These are phyloP conservation scores for Brachypterus glaber DNA, from an alignment of 2,888 invertebrate genomes.

Conservation along the genomic window DNA sequence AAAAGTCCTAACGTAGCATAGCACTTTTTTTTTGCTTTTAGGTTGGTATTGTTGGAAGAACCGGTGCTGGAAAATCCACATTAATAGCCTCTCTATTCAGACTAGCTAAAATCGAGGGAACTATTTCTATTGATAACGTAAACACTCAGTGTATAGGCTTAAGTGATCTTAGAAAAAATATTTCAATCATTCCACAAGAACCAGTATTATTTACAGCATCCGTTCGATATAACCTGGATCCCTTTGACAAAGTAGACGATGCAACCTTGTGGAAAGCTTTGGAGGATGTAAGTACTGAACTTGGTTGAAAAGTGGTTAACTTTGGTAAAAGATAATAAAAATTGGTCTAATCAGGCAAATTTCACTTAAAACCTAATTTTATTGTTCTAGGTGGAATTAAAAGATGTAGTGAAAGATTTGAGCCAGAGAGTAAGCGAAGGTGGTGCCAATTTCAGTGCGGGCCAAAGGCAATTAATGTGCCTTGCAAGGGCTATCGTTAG, in stretches of 20 bases:
- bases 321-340: constrained; percentile 1
- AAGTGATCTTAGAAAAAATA: constrained; percentile 64
- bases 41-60: constrained; percentile 78
- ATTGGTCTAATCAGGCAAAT: too few species aligned
- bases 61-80: constrained; percentile 83
- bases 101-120: constrained; percentile 60
- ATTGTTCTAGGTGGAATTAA: constrained; percentile 59
- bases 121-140: constrained; percentile 64
- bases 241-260: constrained; percentile 65
- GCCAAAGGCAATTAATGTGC: constrained; percentile 81
- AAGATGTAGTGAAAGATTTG: constrained; percentile 56
- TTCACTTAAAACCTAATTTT: neutral
- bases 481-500: constrained; percentile 77
- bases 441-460: constrained; percentile 77
- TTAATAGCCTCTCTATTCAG: constrained; percentile 75
- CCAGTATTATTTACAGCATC: constrained; percentile 76
- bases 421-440: constrained; percentile 62
- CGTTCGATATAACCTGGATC: constrained; percentile 75
- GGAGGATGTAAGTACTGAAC: constrained; percentile 44
- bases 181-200: constrained; percentile 84
- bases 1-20: too few species aligned
- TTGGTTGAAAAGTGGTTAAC: constrained; percentile 7
- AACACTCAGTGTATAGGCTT: constrained; percentile 61
- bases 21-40: constrained; percentile 50
- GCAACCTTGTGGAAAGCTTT: constrained; percentile 68